A percentile compares a stretch with the other conserved stretches of the same genome.
Conservation (phyloP, 2,888 invertebrate genomes). For the Polyommatus icarus region DNA sequence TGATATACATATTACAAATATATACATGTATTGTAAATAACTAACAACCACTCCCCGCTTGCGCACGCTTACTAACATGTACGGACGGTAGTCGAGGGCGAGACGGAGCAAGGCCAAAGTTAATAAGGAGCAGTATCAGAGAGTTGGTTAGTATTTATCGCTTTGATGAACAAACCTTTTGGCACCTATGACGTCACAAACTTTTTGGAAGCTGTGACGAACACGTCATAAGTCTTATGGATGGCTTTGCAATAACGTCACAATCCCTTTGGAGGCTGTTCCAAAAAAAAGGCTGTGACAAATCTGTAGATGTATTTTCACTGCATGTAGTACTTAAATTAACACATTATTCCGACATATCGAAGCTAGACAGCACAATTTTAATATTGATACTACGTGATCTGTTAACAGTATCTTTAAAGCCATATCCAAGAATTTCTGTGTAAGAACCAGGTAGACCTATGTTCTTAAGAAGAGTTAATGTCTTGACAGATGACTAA, state of each 20-base stretch:
- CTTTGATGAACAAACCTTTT: background rate
- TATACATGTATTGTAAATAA: constrained; percentile 30
- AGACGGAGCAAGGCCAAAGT: constrained; percentile 59
- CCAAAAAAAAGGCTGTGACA: background rate
- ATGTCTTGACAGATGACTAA: too few relatives aligned
- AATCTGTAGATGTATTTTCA: background rate
- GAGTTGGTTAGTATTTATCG: constrained; percentile 77
- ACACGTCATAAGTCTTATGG: background rate
- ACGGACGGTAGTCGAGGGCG: constrained; percentile 44
- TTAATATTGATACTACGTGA: background rate
- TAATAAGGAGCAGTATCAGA: constrained; percentile 74
- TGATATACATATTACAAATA: background rate
- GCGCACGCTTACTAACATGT: constrained; percentile 47
- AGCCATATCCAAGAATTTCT: too few relatives aligned
- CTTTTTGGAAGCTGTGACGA: background rate
- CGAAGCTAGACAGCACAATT: background rate
- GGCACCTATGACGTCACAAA: constrained; percentile 13
- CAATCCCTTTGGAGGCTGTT: too few relatives aligned
- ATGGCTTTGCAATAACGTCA: too few relatives aligned
- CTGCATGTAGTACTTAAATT: background rate
- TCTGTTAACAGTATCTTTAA: too few relatives aligned
- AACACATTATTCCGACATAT: background rate
- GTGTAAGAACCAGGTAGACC: too few relatives aligned
- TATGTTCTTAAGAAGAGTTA: too few relatives aligned
- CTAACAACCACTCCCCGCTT: constrained; percentile 32